Evolutionary conservation across 2,113 vertebrate species (phyloP).

Genomic region (Anseranas semipalmata): DNA sequence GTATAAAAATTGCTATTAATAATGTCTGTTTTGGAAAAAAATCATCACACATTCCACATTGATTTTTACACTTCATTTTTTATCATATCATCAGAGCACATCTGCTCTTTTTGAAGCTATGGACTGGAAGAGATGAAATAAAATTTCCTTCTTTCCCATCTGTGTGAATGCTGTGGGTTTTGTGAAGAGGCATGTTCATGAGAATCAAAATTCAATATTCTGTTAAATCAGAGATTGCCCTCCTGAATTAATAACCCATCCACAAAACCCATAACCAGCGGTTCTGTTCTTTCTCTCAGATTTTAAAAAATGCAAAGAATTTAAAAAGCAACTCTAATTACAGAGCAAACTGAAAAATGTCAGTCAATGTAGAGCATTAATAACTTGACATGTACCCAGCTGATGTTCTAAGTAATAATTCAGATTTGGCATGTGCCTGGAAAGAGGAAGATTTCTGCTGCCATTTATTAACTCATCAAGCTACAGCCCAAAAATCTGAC

Average conservation of each 20-base stretch:
- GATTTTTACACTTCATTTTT: background rate
- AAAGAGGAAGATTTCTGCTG: background rate
- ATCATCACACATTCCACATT: background rate
- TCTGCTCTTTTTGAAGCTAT: background rate
- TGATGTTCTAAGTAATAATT: constrained; percentile 13
- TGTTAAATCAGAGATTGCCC: background rate
- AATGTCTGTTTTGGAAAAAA: background rate
- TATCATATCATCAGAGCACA: background rate
- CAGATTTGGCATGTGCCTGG: background rate
- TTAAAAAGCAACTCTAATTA: background rate
- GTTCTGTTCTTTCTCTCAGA: background rate
- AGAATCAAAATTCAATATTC: background rate
- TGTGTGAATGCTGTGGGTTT: background rate
- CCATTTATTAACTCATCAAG: background rate
- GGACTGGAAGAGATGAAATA: background rate
- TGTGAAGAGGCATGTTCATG: background rate
- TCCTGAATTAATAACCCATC: background rate
- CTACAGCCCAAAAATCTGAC: background rate
- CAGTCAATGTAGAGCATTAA: background rate
- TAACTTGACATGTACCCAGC: background rate
- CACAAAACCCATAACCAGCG: background rate
- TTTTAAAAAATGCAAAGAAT: background rate
- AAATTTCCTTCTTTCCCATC: background rate
- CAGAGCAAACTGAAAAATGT: background rate
- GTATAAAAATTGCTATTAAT: background rate